These are phyloP conservation scores for Eciton burchellii DNA, from an alignment of 1,140 invertebrate genomes.

Conservation along the genomic window DNA sequence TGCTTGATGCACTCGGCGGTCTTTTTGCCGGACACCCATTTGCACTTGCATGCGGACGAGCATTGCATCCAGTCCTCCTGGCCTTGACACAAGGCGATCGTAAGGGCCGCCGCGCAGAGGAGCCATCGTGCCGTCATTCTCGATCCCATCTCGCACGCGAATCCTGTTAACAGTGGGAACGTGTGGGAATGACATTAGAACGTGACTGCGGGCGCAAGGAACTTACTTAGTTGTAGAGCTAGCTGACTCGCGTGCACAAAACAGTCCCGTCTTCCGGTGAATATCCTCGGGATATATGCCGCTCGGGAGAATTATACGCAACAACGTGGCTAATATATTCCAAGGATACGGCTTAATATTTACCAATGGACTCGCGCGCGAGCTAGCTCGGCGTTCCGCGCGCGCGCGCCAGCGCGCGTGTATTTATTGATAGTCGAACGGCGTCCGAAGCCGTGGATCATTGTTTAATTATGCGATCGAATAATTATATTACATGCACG, in stretches of 20 bases:
- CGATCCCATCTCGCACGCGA: constrained; percentile 73
- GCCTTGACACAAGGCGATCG: constrained; percentile 70
- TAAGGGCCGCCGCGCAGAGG: constrained; percentile 69
- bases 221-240: constrained; percentile 37
- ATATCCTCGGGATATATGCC: constrained; percentile 9
- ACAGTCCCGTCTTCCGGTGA: constrained; percentile 27
- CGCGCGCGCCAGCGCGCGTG: background rate
- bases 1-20: constrained; percentile 91
- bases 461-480: constrained; percentile 56
- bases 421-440: constrained; percentile 53
- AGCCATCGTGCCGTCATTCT: constrained; percentile 65
- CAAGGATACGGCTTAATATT: constrained; percentile 29
- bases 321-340: constrained; percentile 10
- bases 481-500: constrained; percentile 44
- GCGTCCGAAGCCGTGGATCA: constrained; percentile 40
- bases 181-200: constrained; percentile 58
- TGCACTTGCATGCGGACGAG: constrained; percentile 89
- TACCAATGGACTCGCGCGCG: background rate
- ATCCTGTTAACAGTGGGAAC: constrained; percentile 70
- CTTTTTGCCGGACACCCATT: constrained; percentile 93
- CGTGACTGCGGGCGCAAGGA: constrained; percentile 15
- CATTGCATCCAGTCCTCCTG: constrained; percentile 87
- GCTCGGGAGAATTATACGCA: background rate
- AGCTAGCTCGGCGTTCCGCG: background rate
- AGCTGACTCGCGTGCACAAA: constrained; percentile 19